Percentiles rank a stretch among this genome's conserved stretches.
These are phyloP conservation scores for Monoplex corrugatus DNA, from an alignment of 2,888 invertebrate species.

Conservation along the genomic window DNA sequence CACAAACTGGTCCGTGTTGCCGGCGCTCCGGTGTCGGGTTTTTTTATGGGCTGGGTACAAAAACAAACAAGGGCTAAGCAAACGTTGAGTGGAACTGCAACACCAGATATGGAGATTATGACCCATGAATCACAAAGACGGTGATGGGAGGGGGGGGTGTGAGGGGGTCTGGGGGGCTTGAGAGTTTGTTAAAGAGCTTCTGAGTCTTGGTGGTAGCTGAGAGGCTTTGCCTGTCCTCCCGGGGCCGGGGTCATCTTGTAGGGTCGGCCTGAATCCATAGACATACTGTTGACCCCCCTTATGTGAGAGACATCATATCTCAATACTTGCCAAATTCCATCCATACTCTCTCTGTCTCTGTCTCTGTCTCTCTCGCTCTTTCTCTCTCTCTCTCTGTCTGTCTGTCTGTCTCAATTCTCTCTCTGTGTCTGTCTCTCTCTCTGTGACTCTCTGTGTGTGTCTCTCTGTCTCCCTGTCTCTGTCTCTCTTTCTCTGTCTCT, in stretches of 20 bases:
- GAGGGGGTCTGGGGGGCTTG: too few species aligned
- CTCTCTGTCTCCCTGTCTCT: background rate
- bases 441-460: background rate
- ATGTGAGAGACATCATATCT: background rate
- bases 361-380: background rate
- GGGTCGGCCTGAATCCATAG: too few species aligned
- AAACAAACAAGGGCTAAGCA: slow-evolving; percentile 45
- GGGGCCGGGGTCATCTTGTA: too few species aligned
- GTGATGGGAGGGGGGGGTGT: too few species aligned
- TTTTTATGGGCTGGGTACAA: slow-evolving; percentile 46
- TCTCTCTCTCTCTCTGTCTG: background rate
- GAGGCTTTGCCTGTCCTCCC: too few species aligned
- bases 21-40: slow-evolving; percentile 14
- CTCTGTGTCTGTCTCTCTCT: background rate
- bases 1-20: slow-evolving; percentile 40
- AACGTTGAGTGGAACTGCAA: slow-evolving; percentile 33
- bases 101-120: slow-evolving; percentile 43
- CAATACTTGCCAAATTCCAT: background rate
- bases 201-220: too few species aligned
- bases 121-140: slow-evolving; percentile 15
- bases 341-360: background rate
- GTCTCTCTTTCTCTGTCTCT: background rate
- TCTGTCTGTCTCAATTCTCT: background rate
- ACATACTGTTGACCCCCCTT: too few species aligned
- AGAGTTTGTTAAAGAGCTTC: too few species aligned